A percentile compares a stretch with the other conserved stretches of the same genome.
phyloP scores from a whole-genome alignment of 2,888 invertebrate genomes.

The Spisula subtruncata region DNA sequence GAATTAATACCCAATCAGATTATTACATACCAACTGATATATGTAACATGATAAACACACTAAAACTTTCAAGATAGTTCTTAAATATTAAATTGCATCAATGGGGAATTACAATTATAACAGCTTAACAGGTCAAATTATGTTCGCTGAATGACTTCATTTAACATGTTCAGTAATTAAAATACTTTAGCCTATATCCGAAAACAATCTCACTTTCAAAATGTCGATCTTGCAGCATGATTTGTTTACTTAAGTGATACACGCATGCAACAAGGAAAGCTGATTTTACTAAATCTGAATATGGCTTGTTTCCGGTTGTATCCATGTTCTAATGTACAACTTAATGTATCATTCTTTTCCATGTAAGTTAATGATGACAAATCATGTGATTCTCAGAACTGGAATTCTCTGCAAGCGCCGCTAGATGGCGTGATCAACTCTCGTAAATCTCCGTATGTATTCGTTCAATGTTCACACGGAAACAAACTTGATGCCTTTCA shows the following conservation, averaged over 20 bases:
- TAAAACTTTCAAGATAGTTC: neutral
- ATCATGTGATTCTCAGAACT: neutral
- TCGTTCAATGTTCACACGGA: constrained; percentile 25
- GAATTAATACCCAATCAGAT: neutral
- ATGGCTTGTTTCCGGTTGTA: neutral
- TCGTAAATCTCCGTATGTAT: constrained; percentile 12
- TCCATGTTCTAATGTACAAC: constrained; percentile 4
- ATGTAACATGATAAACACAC: neutral
- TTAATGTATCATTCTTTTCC: constrained; percentile 17
- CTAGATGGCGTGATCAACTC: neutral
- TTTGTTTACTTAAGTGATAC: no score
- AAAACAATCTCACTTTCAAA: no score
- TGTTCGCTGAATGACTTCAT: no score
- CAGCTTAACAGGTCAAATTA: neutral
- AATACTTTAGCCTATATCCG: no score
- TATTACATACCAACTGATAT: no score
- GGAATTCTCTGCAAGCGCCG: neutral
- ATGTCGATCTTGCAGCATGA: no score
- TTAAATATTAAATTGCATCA: no score
- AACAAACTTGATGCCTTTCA: neutral
- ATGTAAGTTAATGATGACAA: neutral
- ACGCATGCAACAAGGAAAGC: neutral
- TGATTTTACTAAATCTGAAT: neutral
- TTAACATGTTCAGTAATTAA: no score
- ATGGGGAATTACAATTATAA: no score